Evolutionary conservation across 53 echinoderm and acorn worm species (phyloP).

Genomic region (Patiria pectinifera): DNA sequence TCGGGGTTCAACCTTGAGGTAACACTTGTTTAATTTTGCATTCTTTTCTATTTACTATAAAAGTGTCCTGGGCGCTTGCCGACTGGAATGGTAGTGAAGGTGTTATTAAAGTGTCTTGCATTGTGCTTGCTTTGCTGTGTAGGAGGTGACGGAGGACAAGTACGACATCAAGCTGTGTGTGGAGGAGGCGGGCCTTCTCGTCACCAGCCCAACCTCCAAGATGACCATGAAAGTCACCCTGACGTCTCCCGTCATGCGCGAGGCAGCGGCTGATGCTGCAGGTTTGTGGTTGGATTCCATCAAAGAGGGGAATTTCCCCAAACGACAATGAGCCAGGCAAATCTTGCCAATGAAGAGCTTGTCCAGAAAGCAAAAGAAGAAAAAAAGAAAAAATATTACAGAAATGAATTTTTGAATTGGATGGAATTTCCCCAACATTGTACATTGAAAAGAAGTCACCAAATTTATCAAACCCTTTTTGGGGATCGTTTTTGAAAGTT

Average conservation of each 20-base stretch:
- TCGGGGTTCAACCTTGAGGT: too few species aligned
- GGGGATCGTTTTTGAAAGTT: too few species aligned
- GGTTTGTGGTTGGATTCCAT: constrained; percentile 63
- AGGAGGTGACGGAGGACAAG: constrained; percentile 92
- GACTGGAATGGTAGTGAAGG: background rate
- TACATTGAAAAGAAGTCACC: background rate
- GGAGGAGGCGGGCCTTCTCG: constrained; percentile 89
- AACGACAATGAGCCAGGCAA: background rate
- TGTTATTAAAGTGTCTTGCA: background rate
- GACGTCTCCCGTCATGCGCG: constrained; percentile 96
- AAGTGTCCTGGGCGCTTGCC: too few species aligned
- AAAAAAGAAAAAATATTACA: background rate
- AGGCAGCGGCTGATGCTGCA: constrained; percentile 66
- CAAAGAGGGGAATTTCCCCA: background rate
- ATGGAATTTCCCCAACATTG: background rate
- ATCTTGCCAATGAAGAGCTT: background rate
- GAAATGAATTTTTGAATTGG: background rate
- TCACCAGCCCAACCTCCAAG: constrained; percentile 66
- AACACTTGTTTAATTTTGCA: too few species aligned
- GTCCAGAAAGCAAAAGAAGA: background rate
- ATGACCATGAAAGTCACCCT: constrained; percentile 92
- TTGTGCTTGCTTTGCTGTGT: background rate
- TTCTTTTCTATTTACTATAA: too few species aligned
- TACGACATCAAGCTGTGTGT: constrained; percentile 93
- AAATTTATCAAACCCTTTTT: background rate